These are phyloP conservation scores for Lacerta agilis DNA, from an alignment of 2,797 vertebrate genomes.

Conservation along the genomic window DNA sequence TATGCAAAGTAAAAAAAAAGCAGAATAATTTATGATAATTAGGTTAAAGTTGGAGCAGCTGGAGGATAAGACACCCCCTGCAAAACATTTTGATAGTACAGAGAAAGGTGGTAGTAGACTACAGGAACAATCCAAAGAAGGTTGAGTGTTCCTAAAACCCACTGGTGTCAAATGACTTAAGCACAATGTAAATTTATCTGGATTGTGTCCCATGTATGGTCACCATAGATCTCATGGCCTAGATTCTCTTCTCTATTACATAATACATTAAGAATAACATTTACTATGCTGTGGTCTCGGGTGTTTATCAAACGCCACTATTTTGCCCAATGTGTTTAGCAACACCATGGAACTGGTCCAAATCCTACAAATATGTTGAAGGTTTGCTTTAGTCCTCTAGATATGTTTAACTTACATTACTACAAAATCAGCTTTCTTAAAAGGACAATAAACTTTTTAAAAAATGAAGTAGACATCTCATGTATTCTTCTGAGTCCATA, in stretches of 20 bases:
- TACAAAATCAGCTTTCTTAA: constrained; percentile 4
- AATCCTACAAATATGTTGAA: not conserved
- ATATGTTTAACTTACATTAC: not conserved
- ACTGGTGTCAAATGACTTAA: not conserved
- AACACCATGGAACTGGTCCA: not conserved
- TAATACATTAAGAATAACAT: constrained; percentile 31
- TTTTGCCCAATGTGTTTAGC: constrained; percentile 10
- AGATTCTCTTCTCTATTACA: constrained; percentile 44
- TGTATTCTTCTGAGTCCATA: not conserved
- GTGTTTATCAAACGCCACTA: constrained; percentile 51
- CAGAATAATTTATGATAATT: not conserved
- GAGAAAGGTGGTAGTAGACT: constrained; percentile 50
- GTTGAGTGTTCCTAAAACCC: not conserved
- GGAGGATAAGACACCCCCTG: constrained; percentile 18
- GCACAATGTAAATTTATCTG: not conserved
- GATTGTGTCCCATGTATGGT: constrained; percentile 32
- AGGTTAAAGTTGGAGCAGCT: not conserved
- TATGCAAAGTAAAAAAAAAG: not conserved
- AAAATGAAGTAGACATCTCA: not conserved
- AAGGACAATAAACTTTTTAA: not conserved
- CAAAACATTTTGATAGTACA: constrained; percentile 57
- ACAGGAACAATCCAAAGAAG: not conserved
- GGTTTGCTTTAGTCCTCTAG: constrained; percentile 6
- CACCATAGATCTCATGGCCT: constrained; percentile 30
- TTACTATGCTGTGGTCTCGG: constrained; percentile 40